These are phyloP conservation scores for Hydractinia symbiolongicarpus DNA, from an alignment of 30 jellyfish, hydroid and myxozoan genomes.

Conservation along the genomic window DNA sequence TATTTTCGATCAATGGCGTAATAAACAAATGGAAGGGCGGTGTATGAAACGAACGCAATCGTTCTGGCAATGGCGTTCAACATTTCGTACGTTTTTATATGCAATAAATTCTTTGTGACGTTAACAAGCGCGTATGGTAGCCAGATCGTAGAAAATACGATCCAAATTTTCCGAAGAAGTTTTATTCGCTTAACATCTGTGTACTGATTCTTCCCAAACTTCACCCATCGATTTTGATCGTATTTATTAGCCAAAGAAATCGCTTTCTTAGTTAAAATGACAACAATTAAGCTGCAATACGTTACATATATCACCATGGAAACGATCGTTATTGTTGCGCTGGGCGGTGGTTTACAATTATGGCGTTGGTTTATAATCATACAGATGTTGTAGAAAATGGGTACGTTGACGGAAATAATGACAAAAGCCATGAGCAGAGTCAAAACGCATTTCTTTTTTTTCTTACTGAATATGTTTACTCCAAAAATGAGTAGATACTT, in stretches of 20 bases:
- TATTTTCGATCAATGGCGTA: slow-evolving; percentile 36
- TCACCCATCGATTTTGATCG: slow-evolving; percentile 8
- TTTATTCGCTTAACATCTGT: slow-evolving; percentile 22
- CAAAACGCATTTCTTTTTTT: neutral
- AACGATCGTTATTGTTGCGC: neutral
- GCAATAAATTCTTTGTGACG: slow-evolving; percentile 10
- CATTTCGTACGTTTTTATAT: neutral
- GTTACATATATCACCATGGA: neutral
- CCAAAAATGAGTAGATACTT: neutral
- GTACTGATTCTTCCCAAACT: slow-evolving; percentile 1
- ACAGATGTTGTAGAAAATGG: neutral
- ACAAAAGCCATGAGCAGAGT: neutral
- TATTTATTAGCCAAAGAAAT: neutral
- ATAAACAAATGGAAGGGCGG: slow-evolving; percentile 23
- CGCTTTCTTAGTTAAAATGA: slow-evolving; percentile 13
- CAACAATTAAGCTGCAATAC: neutral
- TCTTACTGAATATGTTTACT: neutral
- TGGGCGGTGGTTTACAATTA: slow-evolving; percentile 10
- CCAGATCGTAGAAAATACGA: slow-evolving; percentile 31
- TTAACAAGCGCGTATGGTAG: slow-evolving; percentile 43
- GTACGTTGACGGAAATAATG: neutral
- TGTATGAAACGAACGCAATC: slow-evolving; percentile 29
- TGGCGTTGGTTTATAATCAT: neutral
- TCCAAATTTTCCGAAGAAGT: slow-evolving; percentile 4
- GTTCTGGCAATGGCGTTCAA: slow-evolving; percentile 8